A percentile compares a stretch with the other conserved stretches of the same genome.
phyloP scores from a whole-genome alignment of 1,140 invertebrate species.

The Euschistus heros region DNA sequence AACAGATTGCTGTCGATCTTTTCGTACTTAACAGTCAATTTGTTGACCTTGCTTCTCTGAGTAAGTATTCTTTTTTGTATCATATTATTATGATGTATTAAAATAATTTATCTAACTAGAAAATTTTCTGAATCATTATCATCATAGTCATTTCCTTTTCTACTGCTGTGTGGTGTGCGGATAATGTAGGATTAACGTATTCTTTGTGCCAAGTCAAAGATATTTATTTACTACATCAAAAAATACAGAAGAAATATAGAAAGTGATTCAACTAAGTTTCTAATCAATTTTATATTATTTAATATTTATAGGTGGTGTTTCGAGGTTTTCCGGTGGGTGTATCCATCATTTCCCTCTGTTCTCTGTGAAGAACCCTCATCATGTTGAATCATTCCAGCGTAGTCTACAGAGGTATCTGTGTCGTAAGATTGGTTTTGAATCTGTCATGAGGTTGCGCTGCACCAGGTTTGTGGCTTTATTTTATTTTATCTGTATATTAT shows the following conservation, averaged over 20 bases:
- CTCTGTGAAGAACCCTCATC: conserved; percentile 56
- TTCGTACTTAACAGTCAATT: conserved; percentile 91
- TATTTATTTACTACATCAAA: no score
- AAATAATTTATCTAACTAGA: no score
- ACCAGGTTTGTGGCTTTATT: conserved; percentile 49
- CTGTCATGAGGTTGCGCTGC: conserved; percentile 94
- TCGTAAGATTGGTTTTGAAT: conserved; percentile 96
- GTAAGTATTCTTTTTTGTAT: conserved; percentile 44
- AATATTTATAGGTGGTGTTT: conserved; percentile 59
- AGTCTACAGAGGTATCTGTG: conserved; percentile 83
- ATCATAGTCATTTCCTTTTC: no score
- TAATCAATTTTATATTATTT: background rate
- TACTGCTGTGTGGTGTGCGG: no score
- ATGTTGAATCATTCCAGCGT: conserved; percentile 62
- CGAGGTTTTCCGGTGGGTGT: conserved; percentile 90
- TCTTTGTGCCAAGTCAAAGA: no score
- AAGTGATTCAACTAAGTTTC: no score
- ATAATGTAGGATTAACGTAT: no score
- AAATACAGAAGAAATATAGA: no score
- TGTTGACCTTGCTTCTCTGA: conserved; percentile 85
- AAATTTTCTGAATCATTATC: no score
- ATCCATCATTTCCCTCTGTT: conserved; percentile 89
- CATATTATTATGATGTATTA: no score
- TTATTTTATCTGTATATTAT: background rate
- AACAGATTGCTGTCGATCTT: conserved; percentile 92